phyloP scores from a whole-genome alignment of 2,888 invertebrate genomes.

The Sphaerophoria taeniata region DNA sequence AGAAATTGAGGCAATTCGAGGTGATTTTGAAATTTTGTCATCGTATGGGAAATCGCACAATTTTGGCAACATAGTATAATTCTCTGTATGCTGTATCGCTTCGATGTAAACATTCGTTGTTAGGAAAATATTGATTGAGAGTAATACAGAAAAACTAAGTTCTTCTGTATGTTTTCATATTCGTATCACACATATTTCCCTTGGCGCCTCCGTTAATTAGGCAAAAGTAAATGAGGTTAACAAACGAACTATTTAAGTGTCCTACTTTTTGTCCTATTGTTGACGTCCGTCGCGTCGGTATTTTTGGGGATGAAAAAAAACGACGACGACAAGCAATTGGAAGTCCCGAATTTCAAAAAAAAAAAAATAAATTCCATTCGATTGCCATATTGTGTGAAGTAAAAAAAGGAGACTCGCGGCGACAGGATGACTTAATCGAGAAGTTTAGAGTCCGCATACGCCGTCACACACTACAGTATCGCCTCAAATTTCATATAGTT shows the following conservation, averaged over 20 bases:
- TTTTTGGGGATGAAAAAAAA: slow-evolving; percentile 28
- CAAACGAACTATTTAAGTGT: slow-evolving; percentile 18
- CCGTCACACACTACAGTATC: neutral
- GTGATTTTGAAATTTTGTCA: no score
- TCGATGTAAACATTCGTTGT: no score
- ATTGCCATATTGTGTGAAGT: neutral
- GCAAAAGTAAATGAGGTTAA: slow-evolving; percentile 12
- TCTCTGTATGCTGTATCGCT: no score
- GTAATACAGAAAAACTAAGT: neutral
- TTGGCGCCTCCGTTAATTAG: slow-evolving; percentile 25
- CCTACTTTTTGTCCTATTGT: slow-evolving; percentile 9
- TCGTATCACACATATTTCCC: slow-evolving; percentile 1
- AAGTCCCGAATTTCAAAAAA: neutral
- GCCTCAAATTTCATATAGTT: neutral
- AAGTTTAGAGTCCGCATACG: slow-evolving; percentile 8
- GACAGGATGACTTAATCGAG: slow-evolving; percentile 30
- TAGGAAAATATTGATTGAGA: neutral
- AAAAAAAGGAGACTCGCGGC: neutral
- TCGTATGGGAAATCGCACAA: no score
- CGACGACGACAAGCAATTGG: neutral
- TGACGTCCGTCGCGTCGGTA: neutral
- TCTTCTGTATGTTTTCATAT: slow-evolving; percentile 2
- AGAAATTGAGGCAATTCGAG: no score
- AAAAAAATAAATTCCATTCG: slow-evolving; percentile 4
- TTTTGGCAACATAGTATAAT: no score